Percentiles rank a stretch among this genome's conserved stretches.
These are phyloP conservation scores for Hedya salicella DNA, from an alignment of 2,888 invertebrate genomes.

Conservation along the genomic window DNA sequence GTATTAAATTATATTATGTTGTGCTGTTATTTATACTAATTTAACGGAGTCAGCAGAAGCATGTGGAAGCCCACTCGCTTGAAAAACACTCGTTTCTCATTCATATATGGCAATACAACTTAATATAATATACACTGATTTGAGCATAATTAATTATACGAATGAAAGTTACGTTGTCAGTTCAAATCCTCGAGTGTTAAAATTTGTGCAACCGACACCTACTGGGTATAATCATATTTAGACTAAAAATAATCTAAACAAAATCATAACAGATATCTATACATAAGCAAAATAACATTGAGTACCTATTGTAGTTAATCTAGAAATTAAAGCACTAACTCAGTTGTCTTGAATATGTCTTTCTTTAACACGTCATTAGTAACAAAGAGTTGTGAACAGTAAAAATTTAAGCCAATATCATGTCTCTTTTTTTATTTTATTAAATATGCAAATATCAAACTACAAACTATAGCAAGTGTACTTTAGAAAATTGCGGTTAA, in stretches of 20 bases:
- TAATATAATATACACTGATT: conserved; percentile 40
- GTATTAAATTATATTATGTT: conserved; percentile 28
- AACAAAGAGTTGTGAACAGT: conserved; percentile 10
- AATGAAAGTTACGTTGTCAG: conserved; percentile 20
- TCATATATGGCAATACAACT: conserved; percentile 42
- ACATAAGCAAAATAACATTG: conserved; percentile 36
- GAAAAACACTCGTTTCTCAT: conserved; percentile 33
- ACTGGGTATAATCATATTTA: conserved; percentile 36
- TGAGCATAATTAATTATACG: conserved; percentile 40
- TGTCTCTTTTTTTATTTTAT: conserved; percentile 7
- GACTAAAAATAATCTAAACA: conserved; percentile 37
- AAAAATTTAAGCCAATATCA: conserved; percentile 8
- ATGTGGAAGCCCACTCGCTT: conserved; percentile 43
- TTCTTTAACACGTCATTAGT: conserved; percentile 8
- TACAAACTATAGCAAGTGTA: too few relatives aligned
- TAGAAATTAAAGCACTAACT: conserved; percentile 41
- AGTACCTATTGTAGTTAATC: conserved; percentile 39
- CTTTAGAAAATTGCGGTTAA: neutral
- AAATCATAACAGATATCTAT: conserved; percentile 30
- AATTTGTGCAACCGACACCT: conserved; percentile 39
- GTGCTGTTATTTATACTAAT: conserved; percentile 30
- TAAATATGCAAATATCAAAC: too few relatives aligned
- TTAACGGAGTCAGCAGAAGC: conserved; percentile 25
- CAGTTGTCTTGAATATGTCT: conserved; percentile 41
- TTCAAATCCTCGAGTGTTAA: conserved; percentile 23